phyloP scores from a whole-genome alignment of 2,888 invertebrate genomes.

The Drosophila multiciliata region DNA sequence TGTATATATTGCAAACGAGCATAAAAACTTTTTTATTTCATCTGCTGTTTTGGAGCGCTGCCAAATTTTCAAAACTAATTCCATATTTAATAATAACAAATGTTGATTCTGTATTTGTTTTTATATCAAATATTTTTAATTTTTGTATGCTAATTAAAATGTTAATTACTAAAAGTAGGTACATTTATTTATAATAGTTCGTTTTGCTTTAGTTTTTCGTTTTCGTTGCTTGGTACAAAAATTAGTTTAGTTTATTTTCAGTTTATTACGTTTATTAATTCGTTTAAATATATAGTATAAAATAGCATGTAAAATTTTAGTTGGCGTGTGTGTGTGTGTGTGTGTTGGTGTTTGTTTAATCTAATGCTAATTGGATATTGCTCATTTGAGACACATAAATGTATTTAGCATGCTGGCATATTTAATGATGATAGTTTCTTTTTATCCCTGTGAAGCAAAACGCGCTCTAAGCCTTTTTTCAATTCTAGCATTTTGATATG shows the following conservation, averaged over 20 bases:
- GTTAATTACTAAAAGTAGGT: slow-evolving; percentile 58
- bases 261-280: slow-evolving; percentile 33
- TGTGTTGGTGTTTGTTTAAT: slow-evolving; percentile 29
- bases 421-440: slow-evolving; percentile 15
- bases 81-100: slow-evolving; percentile 30
- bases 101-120: slow-evolving; percentile 38
- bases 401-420: slow-evolving; percentile 31
- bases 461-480: slow-evolving; percentile 38
- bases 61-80: not conserved
- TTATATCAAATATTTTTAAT: slow-evolving; percentile 35
- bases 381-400: slow-evolving; percentile 61
- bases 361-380: slow-evolving; percentile 69
- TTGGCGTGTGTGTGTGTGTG: slow-evolving; percentile 47
- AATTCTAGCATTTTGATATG: slow-evolving; percentile 63
- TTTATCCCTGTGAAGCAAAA: slow-evolving; percentile 45
- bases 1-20: too few relatives aligned
- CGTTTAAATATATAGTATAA: slow-evolving; percentile 62
- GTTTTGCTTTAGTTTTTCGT: slow-evolving; percentile 31
- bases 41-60: not conserved
- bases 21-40: not conserved
- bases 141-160: slow-evolving; percentile 49
- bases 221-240: slow-evolving; percentile 69
- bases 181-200: slow-evolving; percentile 38
- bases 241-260: slow-evolving; percentile 41
- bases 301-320: slow-evolving; percentile 65